Percentiles rank a stretch among this genome's conserved stretches.
phyloP scores from a whole-genome alignment of 2,888 invertebrate species.

The Malacosoma neustria region DNA sequence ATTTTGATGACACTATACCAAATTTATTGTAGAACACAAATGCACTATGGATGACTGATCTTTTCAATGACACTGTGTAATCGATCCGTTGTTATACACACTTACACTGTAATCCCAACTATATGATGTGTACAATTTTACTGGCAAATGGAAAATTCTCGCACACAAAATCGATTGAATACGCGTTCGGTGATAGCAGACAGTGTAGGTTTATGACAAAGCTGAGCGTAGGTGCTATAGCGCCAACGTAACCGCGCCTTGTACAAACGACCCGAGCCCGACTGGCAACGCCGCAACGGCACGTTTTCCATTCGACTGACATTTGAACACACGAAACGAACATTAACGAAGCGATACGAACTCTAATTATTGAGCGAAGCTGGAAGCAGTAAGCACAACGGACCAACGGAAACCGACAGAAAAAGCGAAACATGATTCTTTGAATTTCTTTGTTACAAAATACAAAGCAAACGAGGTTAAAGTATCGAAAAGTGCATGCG shows the following conservation, averaged over 20 bases:
- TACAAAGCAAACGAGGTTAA: no score
- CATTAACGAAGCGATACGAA: slow-evolving; percentile 20
- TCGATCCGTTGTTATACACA: slow-evolving; percentile 32
- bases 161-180: slow-evolving; percentile 43
- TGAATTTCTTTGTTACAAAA: no score
- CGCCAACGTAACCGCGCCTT: slow-evolving; percentile 35
- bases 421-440: no score
- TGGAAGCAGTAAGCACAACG: background rate
- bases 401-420: background rate
- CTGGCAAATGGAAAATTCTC: slow-evolving; percentile 30
- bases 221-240: slow-evolving; percentile 34
- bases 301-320: slow-evolving; percentile 43
- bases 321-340: slow-evolving; percentile 27
- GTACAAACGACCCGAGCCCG: slow-evolving; percentile 31
- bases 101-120: slow-evolving; percentile 34
- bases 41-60: slow-evolving; percentile 51
- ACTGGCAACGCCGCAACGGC: no score
- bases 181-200: slow-evolving; percentile 24
- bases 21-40: slow-evolving; percentile 35
- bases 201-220: slow-evolving; percentile 33
- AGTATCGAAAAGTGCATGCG: no score
- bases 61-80: slow-evolving; percentile 46
- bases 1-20: slow-evolving; percentile 26
- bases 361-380: no score
- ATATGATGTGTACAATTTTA: slow-evolving; percentile 26